Base-by-base conservation (phyloP, 2,888 invertebrate species). In the Troides helena region DNA sequence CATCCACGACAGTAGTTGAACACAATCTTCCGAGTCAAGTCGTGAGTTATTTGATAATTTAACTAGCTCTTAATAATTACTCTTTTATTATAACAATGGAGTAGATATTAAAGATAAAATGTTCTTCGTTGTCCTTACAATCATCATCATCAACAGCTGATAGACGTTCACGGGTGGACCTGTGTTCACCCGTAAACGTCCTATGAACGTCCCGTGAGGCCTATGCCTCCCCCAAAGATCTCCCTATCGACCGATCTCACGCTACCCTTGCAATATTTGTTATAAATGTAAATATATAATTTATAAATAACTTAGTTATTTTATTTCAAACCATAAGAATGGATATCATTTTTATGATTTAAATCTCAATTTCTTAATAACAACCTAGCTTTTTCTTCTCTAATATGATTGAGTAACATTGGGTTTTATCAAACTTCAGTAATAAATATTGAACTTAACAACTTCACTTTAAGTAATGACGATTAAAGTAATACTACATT, bases 21-120 rank as follows among this genome's bases (percentile, higher is more conserved):
- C 98, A 98, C 82, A 98, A 98, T 89, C 87, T 98, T 58, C 97
- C 97, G 0, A 97, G 97, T 80, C 98, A 98, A 94, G 96, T 97
- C 76, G 95, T 95, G 78, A 91, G 89, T 86, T 53, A 46, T 14
- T 14, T 46, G 46, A 46, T 46, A 2, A 14, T 46, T 12, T 46
- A 46, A 10, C 10, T 39, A 39, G 39, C 46, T 14, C 14, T 14
- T 2, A 46, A 46, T 46, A 46, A 46, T 2, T 12, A 12, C 2
- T 3, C 12, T 46, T 46, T 12, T 46, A 46, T 46, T 46, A 46
- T 46, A 46, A 46, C 14, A 46, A 46, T 12, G 2, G 46, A 12
- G 46, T 43, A 43, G 36, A 36, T 36, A 6, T 36, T 36, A 36
- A 7, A 36, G 36, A 36, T 2, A 36, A 43, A 43, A 43, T 43